These are phyloP conservation scores for Cerceris rybyensis DNA, from an alignment of 2,888 invertebrate genomes.

Conservation along the genomic window DNA sequence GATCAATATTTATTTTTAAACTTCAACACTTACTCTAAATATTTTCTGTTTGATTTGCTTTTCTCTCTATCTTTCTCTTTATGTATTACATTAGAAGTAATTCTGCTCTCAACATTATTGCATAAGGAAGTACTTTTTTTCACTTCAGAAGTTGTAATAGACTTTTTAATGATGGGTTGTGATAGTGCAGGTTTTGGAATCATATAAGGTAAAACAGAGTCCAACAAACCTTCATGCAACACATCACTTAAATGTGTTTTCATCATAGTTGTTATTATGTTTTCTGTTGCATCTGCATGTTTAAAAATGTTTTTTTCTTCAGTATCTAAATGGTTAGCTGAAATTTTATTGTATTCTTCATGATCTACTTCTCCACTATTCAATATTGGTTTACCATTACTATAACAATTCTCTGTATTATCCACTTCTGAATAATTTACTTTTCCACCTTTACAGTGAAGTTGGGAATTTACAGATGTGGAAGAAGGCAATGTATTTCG, in stretches of 20 bases:
- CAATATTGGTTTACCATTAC: slow-evolving; percentile 1
- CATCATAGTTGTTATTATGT: slow-evolving; percentile 72
- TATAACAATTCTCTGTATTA: slow-evolving; percentile 5
- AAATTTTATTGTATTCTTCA: slow-evolving; percentile 21
- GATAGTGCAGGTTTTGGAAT: slow-evolving; percentile 85
- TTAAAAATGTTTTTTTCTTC: slow-evolving; percentile 8
- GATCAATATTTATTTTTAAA: slow-evolving; percentile 1
- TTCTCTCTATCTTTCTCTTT: slow-evolving; percentile 71
- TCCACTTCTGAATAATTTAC: not conserved
- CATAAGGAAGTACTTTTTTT: slow-evolving; percentile 83
- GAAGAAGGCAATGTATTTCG: not conserved
- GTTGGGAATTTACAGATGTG: not conserved
- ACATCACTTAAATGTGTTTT: slow-evolving; percentile 84
- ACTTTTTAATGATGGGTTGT: slow-evolving; percentile 84
- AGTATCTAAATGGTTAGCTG: not conserved
- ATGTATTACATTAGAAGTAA: slow-evolving; percentile 15
- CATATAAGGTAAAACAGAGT: slow-evolving; percentile 91
- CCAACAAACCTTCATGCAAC: slow-evolving; percentile 91
- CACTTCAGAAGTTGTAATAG: slow-evolving; percentile 79
- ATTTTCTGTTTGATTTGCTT: slow-evolving; percentile 72
- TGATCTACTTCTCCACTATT: slow-evolving; percentile 11
- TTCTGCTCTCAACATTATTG: slow-evolving; percentile 61
- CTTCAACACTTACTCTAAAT: slow-evolving; percentile 69
- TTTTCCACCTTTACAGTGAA: not conserved
- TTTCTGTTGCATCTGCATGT: slow-evolving; percentile 38